phyloP scores from a whole-genome alignment of 2,888 invertebrate genomes.

The Diarsia mendica region DNA sequence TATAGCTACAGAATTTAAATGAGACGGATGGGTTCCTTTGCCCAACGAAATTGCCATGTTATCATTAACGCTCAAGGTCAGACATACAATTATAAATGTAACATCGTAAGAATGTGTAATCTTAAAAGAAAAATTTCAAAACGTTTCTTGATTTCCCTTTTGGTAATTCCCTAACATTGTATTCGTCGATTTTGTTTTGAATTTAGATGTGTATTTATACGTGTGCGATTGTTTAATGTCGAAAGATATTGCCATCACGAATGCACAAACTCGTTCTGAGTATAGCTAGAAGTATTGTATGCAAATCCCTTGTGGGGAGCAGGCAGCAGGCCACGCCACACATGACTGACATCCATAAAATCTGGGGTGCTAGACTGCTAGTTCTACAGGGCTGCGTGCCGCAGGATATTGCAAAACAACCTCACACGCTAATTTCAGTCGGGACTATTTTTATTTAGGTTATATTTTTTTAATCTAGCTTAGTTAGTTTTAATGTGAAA shows the following conservation, averaged over 20 bases:
- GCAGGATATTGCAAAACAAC: constrained; percentile 22
- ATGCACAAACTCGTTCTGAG: constrained; percentile 50
- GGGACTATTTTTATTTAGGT: constrained; percentile 14
- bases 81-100: constrained; percentile 1
- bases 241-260: constrained; percentile 49
- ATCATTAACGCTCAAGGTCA: constrained; percentile 36
- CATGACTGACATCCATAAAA: constrained; percentile 63
- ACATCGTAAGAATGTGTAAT: constrained; percentile 15
- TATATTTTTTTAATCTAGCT: constrained; percentile 6
- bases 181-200: constrained; percentile 31
- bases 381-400: constrained; percentile 9
- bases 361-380: constrained; percentile 34
- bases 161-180: constrained; percentile 19
- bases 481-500: not conserved
- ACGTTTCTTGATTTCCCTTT: constrained; percentile 10
- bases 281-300: constrained; percentile 73
- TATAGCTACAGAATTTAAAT: constrained; percentile 54
- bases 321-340: constrained; percentile 42
- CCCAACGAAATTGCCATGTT: constrained; percentile 41
- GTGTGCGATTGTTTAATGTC: constrained; percentile 33
- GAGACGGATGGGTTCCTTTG: constrained; percentile 49
- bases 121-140: not conserved
- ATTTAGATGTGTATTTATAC: constrained; percentile 40
- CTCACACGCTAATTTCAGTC: constrained; percentile 17
- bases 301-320: constrained; percentile 69